Conservation (phyloP, 1,140 invertebrate species). For the Centruroides sculpturatus region DNA sequence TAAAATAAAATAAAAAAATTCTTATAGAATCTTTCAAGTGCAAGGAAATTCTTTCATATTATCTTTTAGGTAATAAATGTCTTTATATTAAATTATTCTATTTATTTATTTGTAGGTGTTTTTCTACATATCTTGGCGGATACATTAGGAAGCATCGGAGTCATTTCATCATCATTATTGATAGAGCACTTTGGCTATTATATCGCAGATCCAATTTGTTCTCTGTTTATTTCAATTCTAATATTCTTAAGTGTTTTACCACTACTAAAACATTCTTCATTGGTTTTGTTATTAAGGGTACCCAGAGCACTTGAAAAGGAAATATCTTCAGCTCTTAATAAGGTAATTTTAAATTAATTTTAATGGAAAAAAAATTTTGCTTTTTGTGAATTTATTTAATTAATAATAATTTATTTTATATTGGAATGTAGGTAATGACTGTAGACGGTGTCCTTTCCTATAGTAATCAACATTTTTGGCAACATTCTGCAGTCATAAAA, state of each 20-base stretch:
- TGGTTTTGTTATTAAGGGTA: conserved; percentile 31
- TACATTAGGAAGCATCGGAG: conserved; percentile 45
- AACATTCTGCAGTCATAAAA: conserved; percentile 28
- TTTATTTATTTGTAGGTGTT: conserved; percentile 33
- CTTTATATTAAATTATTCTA: too few species aligned
- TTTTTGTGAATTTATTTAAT: conserved; percentile 3
- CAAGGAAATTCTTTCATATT: too few species aligned
- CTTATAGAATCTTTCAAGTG: too few species aligned
- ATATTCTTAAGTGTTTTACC: conserved; percentile 42
- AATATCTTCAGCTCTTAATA: conserved; percentile 22
- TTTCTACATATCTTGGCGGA: conserved; percentile 47
- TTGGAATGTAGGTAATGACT: conserved; percentile 25
- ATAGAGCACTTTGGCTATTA: conserved; percentile 44
- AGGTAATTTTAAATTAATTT: conserved; percentile 20
- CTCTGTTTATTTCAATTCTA: conserved; percentile 42
- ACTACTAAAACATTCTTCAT: conserved; percentile 36
- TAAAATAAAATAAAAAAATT: too few species aligned
- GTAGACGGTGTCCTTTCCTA: conserved; percentile 33
- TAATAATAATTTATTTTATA: conserved; percentile 7
- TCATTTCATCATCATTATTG: conserved; percentile 44
- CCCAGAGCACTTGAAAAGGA: conserved; percentile 23
- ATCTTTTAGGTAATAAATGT: too few species aligned
- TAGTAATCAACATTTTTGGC: conserved; percentile 33
- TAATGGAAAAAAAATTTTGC: neutral
- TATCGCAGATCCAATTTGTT: conserved; percentile 48